Base-by-base conservation (phyloP, 2,888 invertebrate genomes). In the Bursaphelenchus okinawaensis region DNA sequence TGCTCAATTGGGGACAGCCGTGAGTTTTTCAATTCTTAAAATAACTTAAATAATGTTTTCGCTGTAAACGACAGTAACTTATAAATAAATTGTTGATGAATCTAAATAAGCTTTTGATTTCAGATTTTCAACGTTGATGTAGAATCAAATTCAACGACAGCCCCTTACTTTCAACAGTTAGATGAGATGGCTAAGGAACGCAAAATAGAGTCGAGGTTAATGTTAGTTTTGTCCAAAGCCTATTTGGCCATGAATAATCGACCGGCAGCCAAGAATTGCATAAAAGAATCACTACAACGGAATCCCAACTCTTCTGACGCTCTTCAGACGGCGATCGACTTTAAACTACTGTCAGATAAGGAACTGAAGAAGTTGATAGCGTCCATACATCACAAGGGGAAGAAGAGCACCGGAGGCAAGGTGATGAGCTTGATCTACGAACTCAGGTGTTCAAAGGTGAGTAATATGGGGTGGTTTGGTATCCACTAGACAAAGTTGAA, bases 221-320 rank as follows among this genome's bases (percentile, higher is more conserved):
- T 71, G n/a, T 59, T 73, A 23, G 28, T 73, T 26, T 23, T 73
- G 29, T 65, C 71, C 6, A 63, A 65, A 24, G 63, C 73, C 26
- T 71, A 73, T 27, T 50, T 73, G n/a, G 55, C 63, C 57, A 50
- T 73, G 26, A 72, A 71, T 52, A 73, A 71, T 40, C 65, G 71
- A 3, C 62, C 69, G 4, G 61, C 73, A 4, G 69, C 71, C 7
- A 27, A 56, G 16, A 58, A 28, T 3, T 68, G 72, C 28, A 52
- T 68, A 24, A 40, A 61, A n/a, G 65, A 72, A 40, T 61, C 68
- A 16, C 65, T 71, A 4, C 19, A 24, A 6, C 52, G 62, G 4
- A 73, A 71, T 40, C 71, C 71, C 0, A 57, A 55, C 56, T 73
- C 64, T 26, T 52, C 50, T 19, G 71, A 71, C 54, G 65, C 73